Conservation (phyloP, 2,888 invertebrate genomes). For the Tinea semifulvella region DNA sequence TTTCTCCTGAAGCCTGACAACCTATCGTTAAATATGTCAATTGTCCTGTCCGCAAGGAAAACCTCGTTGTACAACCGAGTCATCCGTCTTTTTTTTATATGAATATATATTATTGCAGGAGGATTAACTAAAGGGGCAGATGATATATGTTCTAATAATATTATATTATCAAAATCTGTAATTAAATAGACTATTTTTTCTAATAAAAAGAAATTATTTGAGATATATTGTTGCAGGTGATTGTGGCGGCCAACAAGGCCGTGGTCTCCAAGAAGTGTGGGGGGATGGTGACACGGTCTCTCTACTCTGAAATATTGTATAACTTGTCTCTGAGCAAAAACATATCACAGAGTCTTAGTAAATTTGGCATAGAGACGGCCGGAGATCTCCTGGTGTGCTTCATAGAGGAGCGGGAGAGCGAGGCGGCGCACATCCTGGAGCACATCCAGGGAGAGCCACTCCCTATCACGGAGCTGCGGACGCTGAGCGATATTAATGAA, state of each 20-base stretch:
- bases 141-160: no score
- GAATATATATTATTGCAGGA: no score
- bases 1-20: no score
- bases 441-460: slow-evolving; percentile 64
- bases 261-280: slow-evolving; percentile 50
- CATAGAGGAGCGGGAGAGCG: slow-evolving; percentile 27
- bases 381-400: slow-evolving; percentile 40
- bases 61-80: no score
- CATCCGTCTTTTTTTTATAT: no score
- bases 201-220: no score
- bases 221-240: slow-evolving; percentile 42
- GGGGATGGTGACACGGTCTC: slow-evolving; percentile 65
- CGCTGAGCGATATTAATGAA: slow-evolving; percentile 52
- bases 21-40: no score
- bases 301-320: slow-evolving; percentile 73
- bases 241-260: slow-evolving; percentile 75
- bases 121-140: no score
- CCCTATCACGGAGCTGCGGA: slow-evolving; percentile 49
- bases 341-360: slow-evolving; percentile 72
- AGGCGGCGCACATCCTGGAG: slow-evolving; percentile 38
- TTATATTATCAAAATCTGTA: no score
- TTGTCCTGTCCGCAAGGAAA: no score
- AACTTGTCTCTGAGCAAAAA: slow-evolving; percentile 75
- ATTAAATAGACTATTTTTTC: no score
- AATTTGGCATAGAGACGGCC: slow-evolving; percentile 65